These are phyloP conservation scores for Tauraco hartlaubi DNA, from an alignment of 2,797 vertebrate genomes.

Conservation along the genomic window DNA sequence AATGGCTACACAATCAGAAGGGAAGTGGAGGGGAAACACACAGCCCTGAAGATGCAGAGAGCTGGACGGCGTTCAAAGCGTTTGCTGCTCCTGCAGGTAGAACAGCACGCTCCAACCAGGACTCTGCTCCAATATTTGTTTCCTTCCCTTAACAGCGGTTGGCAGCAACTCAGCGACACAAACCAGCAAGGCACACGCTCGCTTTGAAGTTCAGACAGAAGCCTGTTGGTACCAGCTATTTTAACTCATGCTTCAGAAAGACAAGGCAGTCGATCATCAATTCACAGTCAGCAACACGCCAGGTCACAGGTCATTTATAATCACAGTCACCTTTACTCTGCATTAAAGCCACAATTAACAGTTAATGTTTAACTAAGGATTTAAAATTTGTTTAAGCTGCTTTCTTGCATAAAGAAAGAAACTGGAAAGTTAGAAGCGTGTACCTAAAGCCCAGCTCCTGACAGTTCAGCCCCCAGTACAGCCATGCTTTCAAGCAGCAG, in stretches of 20 bases:
- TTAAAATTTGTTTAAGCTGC: background rate
- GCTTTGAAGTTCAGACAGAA: conserved; percentile 2
- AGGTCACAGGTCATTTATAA: background rate
- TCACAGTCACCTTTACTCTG: background rate
- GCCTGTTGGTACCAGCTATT: background rate
- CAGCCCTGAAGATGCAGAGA: background rate
- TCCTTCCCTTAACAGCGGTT: background rate
- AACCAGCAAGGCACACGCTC: background rate
- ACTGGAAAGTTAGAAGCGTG: background rate
- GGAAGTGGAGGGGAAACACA: background rate
- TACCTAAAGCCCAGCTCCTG: background rate
- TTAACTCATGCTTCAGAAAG: background rate
- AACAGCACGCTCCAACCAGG: background rate
- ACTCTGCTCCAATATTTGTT: background rate
- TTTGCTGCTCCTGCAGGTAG: background rate
- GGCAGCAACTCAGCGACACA: background rate
- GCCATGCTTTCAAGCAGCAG: background rate
- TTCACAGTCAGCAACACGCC: background rate
- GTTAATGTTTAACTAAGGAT: background rate
- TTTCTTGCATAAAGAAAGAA: background rate
- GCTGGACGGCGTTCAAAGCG: background rate
- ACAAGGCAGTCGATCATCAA: background rate
- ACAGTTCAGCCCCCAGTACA: background rate
- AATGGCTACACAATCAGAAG: conserved; percentile 20
- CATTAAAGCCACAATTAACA: conserved; percentile 19